Percentiles rank a stretch among this genome's conserved stretches.
Conservation (phyloP, 2,113 vertebrate species). For the Nothobranchius kuhntae region DNA sequence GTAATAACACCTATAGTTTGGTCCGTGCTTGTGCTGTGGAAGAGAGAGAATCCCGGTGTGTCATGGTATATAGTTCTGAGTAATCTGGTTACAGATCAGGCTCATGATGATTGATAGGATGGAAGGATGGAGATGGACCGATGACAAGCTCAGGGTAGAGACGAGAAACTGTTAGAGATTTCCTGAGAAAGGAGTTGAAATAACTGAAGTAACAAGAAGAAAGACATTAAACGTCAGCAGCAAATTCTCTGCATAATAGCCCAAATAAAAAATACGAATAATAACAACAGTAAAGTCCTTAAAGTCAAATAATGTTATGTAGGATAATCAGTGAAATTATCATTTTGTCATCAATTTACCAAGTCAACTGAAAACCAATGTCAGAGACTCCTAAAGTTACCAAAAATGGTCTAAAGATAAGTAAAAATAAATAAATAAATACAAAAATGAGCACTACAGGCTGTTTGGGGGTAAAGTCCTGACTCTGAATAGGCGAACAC, state of each 20-base stretch:
- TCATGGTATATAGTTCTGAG: neutral
- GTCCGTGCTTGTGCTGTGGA: neutral
- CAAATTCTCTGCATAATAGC: neutral
- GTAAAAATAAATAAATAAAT: too few species aligned
- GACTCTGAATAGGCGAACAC: too few species aligned
- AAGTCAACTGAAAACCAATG: too few species aligned
- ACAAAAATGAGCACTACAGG: too few species aligned
- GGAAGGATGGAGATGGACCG: conserved; percentile 22
- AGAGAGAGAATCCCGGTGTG: conserved; percentile 7
- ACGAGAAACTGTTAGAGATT: conserved; percentile 15
- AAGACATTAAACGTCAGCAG: neutral
- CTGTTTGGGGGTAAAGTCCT: too few species aligned
- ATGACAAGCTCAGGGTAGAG: conserved; percentile 32
- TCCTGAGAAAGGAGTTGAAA: neutral
- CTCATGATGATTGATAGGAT: conserved; percentile 51
- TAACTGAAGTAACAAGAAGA: neutral
- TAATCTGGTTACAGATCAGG: conserved; percentile 69
- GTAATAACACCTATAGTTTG: conserved; percentile 57
- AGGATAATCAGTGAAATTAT: too few species aligned
- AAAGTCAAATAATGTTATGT: neutral
- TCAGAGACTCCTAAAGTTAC: too few species aligned
- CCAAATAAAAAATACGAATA: too few species aligned
- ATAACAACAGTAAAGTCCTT: neutral
- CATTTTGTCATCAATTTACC: too few species aligned
- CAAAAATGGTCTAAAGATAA: too few species aligned